phyloP scores from a whole-genome alignment of 2,113 vertebrate genomes.

The Brachionichthys hirsutus region DNA sequence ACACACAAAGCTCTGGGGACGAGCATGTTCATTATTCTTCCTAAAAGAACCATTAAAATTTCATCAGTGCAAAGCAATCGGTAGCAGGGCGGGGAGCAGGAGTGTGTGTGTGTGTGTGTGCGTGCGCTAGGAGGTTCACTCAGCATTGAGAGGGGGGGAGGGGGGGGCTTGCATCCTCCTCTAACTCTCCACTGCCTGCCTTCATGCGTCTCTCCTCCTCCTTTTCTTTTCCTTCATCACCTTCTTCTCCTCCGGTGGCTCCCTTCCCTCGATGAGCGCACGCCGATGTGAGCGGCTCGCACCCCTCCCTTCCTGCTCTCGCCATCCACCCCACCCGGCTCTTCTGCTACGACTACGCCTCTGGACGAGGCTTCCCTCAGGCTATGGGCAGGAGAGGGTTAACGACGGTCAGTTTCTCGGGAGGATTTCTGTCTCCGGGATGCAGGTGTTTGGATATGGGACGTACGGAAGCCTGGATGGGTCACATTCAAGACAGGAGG shows the following conservation, averaged over 20 bases:
- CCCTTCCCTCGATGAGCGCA: conserved; percentile 44
- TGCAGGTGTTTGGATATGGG: conserved; percentile 41
- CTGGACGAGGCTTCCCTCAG: conserved; percentile 33
- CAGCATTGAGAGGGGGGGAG: conserved; percentile 50
- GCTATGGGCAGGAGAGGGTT: conserved; percentile 38
- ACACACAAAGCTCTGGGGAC: conserved; percentile 67
- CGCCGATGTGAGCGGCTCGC: conserved; percentile 48
- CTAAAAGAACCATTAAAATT: conserved; percentile 86
- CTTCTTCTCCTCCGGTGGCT: conserved; percentile 44
- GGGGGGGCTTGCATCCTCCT: conserved; percentile 56
- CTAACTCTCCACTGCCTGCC: conserved; percentile 64
- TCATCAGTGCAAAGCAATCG: conserved; percentile 81
- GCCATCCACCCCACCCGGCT: conserved; percentile 32
- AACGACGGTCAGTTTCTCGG: conserved; percentile 37
- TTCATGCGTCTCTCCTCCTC: conserved; percentile 33
- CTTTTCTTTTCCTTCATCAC: conserved; percentile 32
- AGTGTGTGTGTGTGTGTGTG: conserved; percentile 32
- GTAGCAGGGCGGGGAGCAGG: conserved; percentile 63
- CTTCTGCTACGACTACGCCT: conserved; percentile 22
- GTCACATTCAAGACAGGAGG: not conserved
- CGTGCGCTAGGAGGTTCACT: conserved; percentile 33
- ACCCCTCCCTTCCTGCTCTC: conserved; percentile 27
- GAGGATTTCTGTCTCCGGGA: conserved; percentile 10
- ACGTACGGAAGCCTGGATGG: conserved; percentile 14
- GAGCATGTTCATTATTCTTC: conserved; percentile 82